A percentile compares a stretch with the other conserved stretches of the same genome.
Evolutionary conservation across 2,113 vertebrate genomes (phyloP).

Genomic region (Cromileptes altivelis): DNA sequence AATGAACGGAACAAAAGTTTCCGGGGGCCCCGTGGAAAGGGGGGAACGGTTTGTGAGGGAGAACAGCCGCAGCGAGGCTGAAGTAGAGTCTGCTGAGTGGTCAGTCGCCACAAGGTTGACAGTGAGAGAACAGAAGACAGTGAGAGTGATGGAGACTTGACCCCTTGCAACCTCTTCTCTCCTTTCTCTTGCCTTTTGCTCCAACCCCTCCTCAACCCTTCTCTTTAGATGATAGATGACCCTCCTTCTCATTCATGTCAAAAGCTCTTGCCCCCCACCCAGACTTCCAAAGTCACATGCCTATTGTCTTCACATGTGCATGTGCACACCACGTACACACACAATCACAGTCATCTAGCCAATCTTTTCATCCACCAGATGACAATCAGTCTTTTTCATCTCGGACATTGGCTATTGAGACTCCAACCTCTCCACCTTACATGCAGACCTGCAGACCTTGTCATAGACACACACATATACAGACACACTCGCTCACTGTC

Average conservation of each 20-base stretch:
- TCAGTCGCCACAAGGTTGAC: constrained; percentile 59
- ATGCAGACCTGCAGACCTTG: constrained; percentile 39
- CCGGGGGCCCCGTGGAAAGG: constrained; percentile 53
- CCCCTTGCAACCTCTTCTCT: constrained; percentile 55
- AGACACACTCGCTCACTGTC: constrained; percentile 45
- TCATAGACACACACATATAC: constrained; percentile 48
- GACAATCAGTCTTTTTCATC: constrained; percentile 63
- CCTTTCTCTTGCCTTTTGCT: constrained; percentile 62
- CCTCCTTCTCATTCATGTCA: constrained; percentile 62
- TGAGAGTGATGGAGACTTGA: constrained; percentile 70
- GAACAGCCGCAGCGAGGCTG: constrained; percentile 32
- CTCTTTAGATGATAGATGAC: constrained; percentile 75
- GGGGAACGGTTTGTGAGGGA: constrained; percentile 37
- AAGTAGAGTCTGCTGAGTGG: constrained; percentile 62
- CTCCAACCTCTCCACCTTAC: constrained; percentile 40
- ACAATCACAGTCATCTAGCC: constrained; percentile 23
- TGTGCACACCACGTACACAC: constrained; percentile 11
- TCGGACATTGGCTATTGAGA: constrained; percentile 30
- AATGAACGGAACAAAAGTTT: constrained; percentile 80
- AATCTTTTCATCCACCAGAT: constrained; percentile 30
- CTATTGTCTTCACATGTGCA: constrained; percentile 49
- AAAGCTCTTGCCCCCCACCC: constrained; percentile 48
- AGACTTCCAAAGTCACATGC: constrained; percentile 56
- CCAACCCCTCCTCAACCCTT: constrained; percentile 52
- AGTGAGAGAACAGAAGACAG: constrained; percentile 57